These are phyloP conservation scores for Ploceus nigricollis DNA, from an alignment of 2,113 vertebrate genomes.

Conservation along the genomic window DNA sequence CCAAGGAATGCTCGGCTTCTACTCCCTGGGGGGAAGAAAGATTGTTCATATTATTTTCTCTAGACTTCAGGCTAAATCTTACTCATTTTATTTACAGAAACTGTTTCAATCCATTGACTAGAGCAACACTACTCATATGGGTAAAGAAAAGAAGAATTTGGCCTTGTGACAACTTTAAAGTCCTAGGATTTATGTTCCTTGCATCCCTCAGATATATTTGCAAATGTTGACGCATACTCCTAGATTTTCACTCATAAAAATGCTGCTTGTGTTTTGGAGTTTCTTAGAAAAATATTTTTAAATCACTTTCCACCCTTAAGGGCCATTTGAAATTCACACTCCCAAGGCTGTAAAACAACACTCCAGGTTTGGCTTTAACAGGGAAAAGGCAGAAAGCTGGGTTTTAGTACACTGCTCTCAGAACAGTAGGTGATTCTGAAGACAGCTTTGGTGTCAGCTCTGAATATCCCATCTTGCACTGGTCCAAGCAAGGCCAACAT, in stretches of 20 bases:
- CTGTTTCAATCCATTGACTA: not conserved
- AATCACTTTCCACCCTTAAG: conserved; percentile 55
- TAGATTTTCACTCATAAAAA: conserved; percentile 54
- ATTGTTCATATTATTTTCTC: conserved; percentile 10
- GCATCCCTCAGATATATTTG: conserved; percentile 41
- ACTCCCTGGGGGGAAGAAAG: not conserved
- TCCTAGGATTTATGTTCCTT: conserved; percentile 44
- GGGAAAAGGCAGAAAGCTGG: conserved; percentile 28
- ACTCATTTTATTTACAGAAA: conserved; percentile 45
- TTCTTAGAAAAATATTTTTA: conserved; percentile 59
- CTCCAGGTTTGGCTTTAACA: not conserved
- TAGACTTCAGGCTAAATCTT: conserved; percentile 16
- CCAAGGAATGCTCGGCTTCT: conserved; percentile 41
- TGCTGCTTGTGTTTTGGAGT: conserved; percentile 48
- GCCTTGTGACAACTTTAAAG: conserved; percentile 36
- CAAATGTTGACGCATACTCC: conserved; percentile 39
- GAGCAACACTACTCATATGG: not conserved
- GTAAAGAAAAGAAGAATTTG: conserved; percentile 40
- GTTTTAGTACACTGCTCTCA: not conserved
- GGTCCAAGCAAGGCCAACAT: not conserved
- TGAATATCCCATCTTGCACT: not conserved
- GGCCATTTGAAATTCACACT: conserved; percentile 44
- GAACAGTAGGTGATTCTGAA: conserved; percentile 44
- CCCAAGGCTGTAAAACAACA: conserved; percentile 35
- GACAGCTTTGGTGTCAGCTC: conserved; percentile 24